Evolutionary conservation across 2,888 invertebrate species (phyloP).

Genomic region (Smittia aterrima): DNA sequence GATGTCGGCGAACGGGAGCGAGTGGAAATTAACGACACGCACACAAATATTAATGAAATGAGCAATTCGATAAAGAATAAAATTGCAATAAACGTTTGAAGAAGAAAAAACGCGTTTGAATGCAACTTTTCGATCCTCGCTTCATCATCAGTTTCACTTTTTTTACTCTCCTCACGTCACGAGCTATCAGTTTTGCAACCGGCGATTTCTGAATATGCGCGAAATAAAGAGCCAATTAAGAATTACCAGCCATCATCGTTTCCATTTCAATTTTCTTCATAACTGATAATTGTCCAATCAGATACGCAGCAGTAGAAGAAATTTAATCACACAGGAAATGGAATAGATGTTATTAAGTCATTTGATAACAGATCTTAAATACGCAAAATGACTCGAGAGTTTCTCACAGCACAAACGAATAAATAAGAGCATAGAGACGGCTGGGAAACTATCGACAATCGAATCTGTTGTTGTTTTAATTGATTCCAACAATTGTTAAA

Average conservation of each 20-base stretch:
- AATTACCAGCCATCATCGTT: slow-evolving; percentile 18
- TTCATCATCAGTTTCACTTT: background rate
- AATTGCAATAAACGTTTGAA: slow-evolving; percentile 15
- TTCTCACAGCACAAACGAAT: no score
- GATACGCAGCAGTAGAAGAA: background rate
- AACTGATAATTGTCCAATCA: slow-evolving; percentile 5
- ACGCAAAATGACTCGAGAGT: no score
- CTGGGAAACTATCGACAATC: background rate
- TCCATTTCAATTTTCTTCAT: slow-evolving; percentile 7
- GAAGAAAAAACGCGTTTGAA: background rate
- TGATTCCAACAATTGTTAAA: slow-evolving; percentile 23
- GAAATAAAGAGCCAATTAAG: slow-evolving; percentile 29
- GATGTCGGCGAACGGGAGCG: slow-evolving; percentile 23
- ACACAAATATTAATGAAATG: slow-evolving; percentile 36
- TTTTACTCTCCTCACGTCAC: background rate
- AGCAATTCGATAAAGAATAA: slow-evolving; percentile 33
- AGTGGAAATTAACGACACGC: slow-evolving; percentile 36
- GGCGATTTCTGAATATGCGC: background rate
- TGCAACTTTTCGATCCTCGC: background rate
- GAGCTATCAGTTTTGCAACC: background rate
- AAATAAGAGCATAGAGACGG: background rate
- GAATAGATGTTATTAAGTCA: background rate
- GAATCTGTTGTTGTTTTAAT: no score
- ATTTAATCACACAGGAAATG: background rate
- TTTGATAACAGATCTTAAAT: no score